Conservation (phyloP, 2,113 vertebrate genomes). For the Vulpes lagopus region DNA sequence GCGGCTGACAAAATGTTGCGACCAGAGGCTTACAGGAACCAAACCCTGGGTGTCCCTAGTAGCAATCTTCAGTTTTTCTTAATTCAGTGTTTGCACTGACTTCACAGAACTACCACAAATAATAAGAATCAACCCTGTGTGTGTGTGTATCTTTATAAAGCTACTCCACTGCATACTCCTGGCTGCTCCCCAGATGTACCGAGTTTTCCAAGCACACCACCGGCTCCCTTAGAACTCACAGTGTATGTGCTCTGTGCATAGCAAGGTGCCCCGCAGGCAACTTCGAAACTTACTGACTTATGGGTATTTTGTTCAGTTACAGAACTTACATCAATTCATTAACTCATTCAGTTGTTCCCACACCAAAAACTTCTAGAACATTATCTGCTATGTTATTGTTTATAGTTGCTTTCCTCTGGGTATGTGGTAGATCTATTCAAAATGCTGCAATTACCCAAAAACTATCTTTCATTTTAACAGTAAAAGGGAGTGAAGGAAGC, state of each 20-base stretch:
- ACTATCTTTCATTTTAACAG: constrained; percentile 46
- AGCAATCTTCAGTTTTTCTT: not conserved
- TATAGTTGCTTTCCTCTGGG: not conserved
- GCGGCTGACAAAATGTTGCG: not conserved
- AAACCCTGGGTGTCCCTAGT: not conserved
- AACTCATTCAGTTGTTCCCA: constrained; percentile 17
- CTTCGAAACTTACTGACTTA: not conserved
- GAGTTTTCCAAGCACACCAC: not conserved
- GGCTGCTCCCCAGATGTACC: not conserved
- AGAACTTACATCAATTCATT: not conserved
- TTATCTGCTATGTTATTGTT: not conserved
- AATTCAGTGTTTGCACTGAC: not conserved
- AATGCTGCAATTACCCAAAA: not conserved
- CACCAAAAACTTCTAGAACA: not conserved
- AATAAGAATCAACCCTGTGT: not conserved
- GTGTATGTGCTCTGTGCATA: not conserved
- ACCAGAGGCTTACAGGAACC: not conserved
- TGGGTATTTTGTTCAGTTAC: not conserved
- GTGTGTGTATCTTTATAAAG: not conserved
- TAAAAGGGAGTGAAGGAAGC: not conserved
- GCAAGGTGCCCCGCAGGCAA: not conserved
- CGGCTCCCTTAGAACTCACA: not conserved
- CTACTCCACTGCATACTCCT: not conserved
- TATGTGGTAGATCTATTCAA: not conserved
- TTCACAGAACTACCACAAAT: not conserved